phyloP scores from a whole-genome alignment of 2,888 invertebrate genomes.

The Spisula solida region DNA sequence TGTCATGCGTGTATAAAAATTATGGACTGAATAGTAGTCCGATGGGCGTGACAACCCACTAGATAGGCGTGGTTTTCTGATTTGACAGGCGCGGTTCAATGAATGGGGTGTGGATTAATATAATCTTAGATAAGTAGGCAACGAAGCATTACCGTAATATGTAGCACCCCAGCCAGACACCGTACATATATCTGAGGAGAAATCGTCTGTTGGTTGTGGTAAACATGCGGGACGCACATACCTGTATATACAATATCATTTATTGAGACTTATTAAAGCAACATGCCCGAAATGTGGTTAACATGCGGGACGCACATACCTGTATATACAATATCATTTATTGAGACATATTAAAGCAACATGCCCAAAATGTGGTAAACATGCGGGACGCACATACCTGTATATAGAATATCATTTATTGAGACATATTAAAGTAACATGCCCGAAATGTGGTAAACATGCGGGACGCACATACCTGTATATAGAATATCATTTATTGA shows the following conservation, averaged over 20 bases:
- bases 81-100: too few species aligned
- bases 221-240: conserved; percentile 71
- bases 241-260: conserved; percentile 28
- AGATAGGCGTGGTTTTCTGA: too few species aligned
- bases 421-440: too few species aligned
- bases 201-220: conserved; percentile 61
- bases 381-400: conserved; percentile 67
- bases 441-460: conserved; percentile 72
- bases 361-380: conserved; percentile 72
- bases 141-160: conserved; percentile 69
- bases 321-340: conserved; percentile 20
- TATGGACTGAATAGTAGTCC: too few species aligned
- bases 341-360: too few species aligned
- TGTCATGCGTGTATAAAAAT: too few species aligned
- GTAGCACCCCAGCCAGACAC: conserved; percentile 76
- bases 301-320: conserved; percentile 69
- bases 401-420: conserved; percentile 4
- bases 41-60: too few species aligned
- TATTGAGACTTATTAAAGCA: too few species aligned
- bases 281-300: too few species aligned
- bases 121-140: too few species aligned
- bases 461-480: conserved; percentile 64
- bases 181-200: conserved; percentile 68
- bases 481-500: conserved; percentile 6
- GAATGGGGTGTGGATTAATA: too few species aligned